These are phyloP conservation scores for Aspidiotus destructor DNA, from an alignment of 2,888 invertebrate genomes.

Conservation along the genomic window DNA sequence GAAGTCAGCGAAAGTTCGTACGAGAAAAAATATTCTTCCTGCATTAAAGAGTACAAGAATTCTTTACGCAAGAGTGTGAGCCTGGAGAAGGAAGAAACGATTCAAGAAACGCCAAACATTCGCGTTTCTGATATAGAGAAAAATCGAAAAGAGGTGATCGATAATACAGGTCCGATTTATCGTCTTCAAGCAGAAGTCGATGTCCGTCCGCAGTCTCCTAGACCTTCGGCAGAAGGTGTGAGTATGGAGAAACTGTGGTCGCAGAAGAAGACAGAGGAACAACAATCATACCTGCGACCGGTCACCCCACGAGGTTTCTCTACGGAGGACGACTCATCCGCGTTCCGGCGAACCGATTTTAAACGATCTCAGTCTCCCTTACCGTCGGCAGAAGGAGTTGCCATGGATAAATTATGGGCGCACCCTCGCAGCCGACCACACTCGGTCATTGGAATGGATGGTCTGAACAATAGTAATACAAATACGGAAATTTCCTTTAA, in stretches of 20 bases:
- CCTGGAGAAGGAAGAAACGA: background rate
- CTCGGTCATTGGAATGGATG: constrained; percentile 15
- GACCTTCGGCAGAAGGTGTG: constrained; percentile 54
- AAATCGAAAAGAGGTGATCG: background rate
- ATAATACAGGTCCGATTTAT: constrained; percentile 40
- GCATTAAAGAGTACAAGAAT: constrained; percentile 28
- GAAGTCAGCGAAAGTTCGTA: constrained; percentile 8
- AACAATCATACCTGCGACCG: constrained; percentile 8
- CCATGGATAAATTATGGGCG: constrained; percentile 43
- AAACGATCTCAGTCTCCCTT: constrained; percentile 39
- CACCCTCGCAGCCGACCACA: constrained; percentile 36
- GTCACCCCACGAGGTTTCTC: constrained; percentile 12
- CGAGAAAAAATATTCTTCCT: constrained; percentile 23
- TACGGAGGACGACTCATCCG: background rate
- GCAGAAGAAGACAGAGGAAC: constrained; percentile 35
- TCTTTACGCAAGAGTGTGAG: constrained; percentile 11
- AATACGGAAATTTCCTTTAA: constrained; percentile 6
- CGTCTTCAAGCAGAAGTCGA: constrained; percentile 42
- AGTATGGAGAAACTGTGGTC: constrained; percentile 62
- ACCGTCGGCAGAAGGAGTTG: constrained; percentile 42
- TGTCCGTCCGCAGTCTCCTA: constrained; percentile 45
- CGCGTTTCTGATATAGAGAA: constrained; percentile 3
- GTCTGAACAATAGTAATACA: background rate
- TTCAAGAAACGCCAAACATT: constrained; percentile 16
- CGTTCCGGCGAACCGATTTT: constrained; percentile 17